These are phyloP conservation scores for Scaeva pyrastri DNA, from an alignment of 2,888 invertebrate genomes.

Conservation along the genomic window DNA sequence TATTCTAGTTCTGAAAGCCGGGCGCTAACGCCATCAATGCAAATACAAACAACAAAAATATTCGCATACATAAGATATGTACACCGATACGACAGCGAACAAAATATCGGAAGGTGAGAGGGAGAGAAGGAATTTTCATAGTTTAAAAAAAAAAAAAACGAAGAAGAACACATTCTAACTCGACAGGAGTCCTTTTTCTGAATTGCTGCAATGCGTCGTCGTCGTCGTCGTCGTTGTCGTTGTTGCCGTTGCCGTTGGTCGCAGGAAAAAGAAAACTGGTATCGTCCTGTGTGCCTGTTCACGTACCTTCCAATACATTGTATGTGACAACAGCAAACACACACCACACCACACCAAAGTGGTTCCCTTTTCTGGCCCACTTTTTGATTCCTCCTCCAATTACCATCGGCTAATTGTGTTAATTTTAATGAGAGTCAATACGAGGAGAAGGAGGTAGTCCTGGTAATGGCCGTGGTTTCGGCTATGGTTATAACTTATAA, in stretches of 20 bases:
- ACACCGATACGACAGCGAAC: neutral
- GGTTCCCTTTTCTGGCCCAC: neutral
- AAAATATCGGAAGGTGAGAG: neutral
- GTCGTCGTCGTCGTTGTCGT: neutral
- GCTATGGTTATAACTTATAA: neutral
- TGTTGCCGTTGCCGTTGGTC: neutral
- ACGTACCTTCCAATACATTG: no score
- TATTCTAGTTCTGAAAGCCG: slow-evolving; percentile 11
- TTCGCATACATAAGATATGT: neutral
- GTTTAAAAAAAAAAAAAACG: neutral
- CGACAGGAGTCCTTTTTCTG: slow-evolving; percentile 8
- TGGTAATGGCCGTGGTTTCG: slow-evolving; percentile 6
- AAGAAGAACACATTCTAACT: neutral
- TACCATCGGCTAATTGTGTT: slow-evolving; percentile 70
- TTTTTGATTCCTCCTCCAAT: slow-evolving; percentile 48
- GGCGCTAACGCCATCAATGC: slow-evolving; percentile 12
- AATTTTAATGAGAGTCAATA: slow-evolving; percentile 40
- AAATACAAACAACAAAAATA: neutral
- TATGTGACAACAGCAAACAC: slow-evolving; percentile 6
- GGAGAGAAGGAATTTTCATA: slow-evolving; percentile 2
- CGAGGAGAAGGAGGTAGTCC: slow-evolving; percentile 1
- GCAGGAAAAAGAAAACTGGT: neutral
- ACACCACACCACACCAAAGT: slow-evolving; percentile 5
- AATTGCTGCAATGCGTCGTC: slow-evolving; percentile 23
- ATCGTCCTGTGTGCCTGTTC: neutral